phyloP scores from a whole-genome alignment of 2,888 invertebrate genomes.

The Ennomos fuscantarius region DNA sequence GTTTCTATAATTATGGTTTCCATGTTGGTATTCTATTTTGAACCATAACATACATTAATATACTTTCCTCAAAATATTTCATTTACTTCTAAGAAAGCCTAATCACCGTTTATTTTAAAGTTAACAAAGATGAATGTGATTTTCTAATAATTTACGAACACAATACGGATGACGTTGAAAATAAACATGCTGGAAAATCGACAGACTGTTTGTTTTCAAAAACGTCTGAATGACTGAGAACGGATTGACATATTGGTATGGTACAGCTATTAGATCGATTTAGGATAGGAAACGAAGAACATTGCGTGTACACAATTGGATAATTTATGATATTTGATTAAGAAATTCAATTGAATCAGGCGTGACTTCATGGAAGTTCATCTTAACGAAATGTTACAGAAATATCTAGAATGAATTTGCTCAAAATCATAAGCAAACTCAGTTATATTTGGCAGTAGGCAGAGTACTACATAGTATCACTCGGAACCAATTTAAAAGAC shows the following conservation, averaged over 20 bases:
- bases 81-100: slow-evolving; percentile 2
- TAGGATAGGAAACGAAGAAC: slow-evolving; percentile 45
- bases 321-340: neutral
- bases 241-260: slow-evolving; percentile 72
- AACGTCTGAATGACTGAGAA: slow-evolving; percentile 62
- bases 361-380: too few species aligned
- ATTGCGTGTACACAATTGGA: slow-evolving; percentile 13
- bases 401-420: too few species aligned
- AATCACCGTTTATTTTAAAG: slow-evolving; percentile 21
- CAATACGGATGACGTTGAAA: slow-evolving; percentile 56
- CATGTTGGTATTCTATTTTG: too few species aligned
- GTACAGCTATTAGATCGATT: slow-evolving; percentile 68
- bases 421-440: too few species aligned
- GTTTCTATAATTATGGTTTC: too few species aligned
- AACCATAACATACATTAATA: too few species aligned
- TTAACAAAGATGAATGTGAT: slow-evolving; percentile 52
- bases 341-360: too few species aligned
- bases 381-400: too few species aligned
- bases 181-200: slow-evolving; percentile 68
- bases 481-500: too few species aligned
- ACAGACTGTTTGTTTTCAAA: slow-evolving; percentile 73
- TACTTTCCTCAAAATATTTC: too few species aligned
- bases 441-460: too few species aligned
- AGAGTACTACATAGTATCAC: too few species aligned
- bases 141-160: slow-evolving; percentile 51